Conservation (phyloP, 2,888 invertebrate genomes). For the Pachliopta kotzebuea region DNA sequence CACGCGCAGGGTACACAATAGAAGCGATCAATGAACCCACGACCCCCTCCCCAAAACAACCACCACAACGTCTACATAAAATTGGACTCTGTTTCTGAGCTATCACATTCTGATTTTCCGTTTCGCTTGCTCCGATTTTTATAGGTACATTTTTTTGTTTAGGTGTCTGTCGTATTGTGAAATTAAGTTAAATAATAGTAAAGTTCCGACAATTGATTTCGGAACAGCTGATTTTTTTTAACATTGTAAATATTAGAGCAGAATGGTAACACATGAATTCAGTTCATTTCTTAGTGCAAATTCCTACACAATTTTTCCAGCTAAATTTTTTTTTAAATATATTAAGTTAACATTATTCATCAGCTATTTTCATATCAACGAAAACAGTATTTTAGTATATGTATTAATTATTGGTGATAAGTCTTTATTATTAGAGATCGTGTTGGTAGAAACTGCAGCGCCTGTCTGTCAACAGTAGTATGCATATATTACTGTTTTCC, state of each 20-base stretch:
- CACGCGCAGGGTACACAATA: constrained; percentile 70
- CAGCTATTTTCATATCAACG: not conserved
- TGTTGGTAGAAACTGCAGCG: too few species aligned
- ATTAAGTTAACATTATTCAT: not conserved
- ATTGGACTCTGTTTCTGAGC: constrained; percentile 1
- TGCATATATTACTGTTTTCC: too few species aligned
- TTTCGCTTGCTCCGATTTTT: not conserved
- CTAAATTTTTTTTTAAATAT: not conserved
- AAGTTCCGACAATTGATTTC: constrained; percentile 32
- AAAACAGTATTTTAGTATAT: not conserved
- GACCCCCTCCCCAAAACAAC: constrained; percentile 46
- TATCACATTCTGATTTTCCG: not conserved
- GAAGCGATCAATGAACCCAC: constrained; percentile 73
- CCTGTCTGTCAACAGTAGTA: too few species aligned
- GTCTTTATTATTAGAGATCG: too few species aligned
- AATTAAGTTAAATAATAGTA: constrained; percentile 22
- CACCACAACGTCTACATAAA: not conserved
- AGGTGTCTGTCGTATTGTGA: constrained; percentile 26
- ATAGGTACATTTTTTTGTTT: constrained; percentile 25
- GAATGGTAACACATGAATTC: not conserved
- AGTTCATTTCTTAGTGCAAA: not conserved
- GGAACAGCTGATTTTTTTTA: constrained; percentile 37
- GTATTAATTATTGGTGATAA: not conserved
- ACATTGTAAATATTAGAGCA: constrained; percentile 11
- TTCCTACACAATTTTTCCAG: not conserved